A percentile compares a stretch with the other conserved stretches of the same genome.
These are phyloP conservation scores for Nothoprocta pentlandii DNA, from an alignment of 2,113 vertebrate genomes.

Conservation along the genomic window DNA sequence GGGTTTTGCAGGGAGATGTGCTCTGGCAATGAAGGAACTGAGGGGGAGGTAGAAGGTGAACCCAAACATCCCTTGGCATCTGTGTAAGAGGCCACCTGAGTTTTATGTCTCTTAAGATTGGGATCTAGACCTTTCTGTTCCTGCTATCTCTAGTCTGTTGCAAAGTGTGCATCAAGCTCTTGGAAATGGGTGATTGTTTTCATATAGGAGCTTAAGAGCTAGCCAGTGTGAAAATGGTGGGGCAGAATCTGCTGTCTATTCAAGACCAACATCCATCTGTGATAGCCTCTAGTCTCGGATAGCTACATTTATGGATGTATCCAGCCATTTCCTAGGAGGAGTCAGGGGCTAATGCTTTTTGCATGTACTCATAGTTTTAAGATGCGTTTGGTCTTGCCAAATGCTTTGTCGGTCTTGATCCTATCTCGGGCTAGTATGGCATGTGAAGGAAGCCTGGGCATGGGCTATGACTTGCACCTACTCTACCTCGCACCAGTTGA, in stretches of 20 bases:
- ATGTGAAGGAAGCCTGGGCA: not conserved
- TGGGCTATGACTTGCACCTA: not conserved
- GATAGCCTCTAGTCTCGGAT: accelerated
- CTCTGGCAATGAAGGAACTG: accelerated
- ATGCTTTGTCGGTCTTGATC: not conserved
- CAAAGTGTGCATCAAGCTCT: accelerated
- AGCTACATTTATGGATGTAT: not conserved
- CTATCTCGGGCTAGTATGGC: accelerated
- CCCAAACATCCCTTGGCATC: not conserved
- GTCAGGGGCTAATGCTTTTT: not conserved
- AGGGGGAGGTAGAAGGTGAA: not conserved
- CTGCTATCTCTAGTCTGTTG: not conserved
- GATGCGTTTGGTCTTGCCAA: not conserved
- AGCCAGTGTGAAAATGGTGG: not conserved
- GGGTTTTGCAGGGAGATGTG: accelerated
- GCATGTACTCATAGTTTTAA: not conserved
- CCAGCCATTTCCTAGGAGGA: not conserved
- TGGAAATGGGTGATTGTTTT: not conserved
- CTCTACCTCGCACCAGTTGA: not conserved
- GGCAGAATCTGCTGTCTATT: not conserved
- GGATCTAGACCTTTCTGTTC: not conserved
- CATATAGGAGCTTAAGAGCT: not conserved
- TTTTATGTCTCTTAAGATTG: not conserved
- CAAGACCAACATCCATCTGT: accelerated
- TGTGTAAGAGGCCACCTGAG: too few species aligned